Percentiles rank a stretch among this genome's conserved stretches.
phyloP scores from a whole-genome alignment of 2,888 invertebrate species.

The Eupithecia subumbrata region DNA sequence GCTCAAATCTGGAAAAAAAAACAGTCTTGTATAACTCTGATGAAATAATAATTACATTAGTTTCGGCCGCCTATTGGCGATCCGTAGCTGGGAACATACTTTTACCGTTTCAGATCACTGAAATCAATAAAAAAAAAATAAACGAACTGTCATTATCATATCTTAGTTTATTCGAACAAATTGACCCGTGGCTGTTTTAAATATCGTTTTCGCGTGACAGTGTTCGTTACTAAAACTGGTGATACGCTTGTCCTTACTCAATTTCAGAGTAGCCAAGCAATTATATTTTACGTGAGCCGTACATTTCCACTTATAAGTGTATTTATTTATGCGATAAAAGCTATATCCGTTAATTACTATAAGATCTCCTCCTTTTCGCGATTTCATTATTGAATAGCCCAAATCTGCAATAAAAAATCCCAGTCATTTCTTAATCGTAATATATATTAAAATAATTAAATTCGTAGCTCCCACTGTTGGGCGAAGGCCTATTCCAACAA shows the following conservation, averaged over 20 bases:
- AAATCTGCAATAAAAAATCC: conserved; percentile 3
- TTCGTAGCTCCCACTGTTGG: no score
- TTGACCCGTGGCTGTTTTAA: background rate
- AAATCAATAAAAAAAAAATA: background rate
- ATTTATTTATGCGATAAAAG: background rate
- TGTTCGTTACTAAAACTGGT: conserved; percentile 38
- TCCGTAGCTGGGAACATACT: background rate
- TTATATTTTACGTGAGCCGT: conserved; percentile 24
- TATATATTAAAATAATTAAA: background rate
- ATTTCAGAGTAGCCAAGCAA: conserved; percentile 52
- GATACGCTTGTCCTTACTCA: conserved; percentile 38
- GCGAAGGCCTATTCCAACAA: no score
- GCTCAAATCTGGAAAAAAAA: conserved; percentile 2
- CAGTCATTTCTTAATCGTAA: background rate
- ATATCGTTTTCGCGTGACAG: conserved; percentile 35
- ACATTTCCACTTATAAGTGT: conserved; percentile 22
- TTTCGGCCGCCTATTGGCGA: background rate
- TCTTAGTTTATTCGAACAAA: background rate
- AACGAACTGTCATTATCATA: background rate
- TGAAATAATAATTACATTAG: background rate
- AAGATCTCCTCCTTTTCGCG: conserved; percentile 29
- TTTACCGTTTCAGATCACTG: background rate
- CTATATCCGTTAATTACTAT: conserved; percentile 31
- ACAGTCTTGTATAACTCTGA: background rate
- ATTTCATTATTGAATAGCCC: conserved; percentile 25